A percentile compares a stretch with the other conserved stretches of the same genome.
Evolutionary conservation across 2,113 vertebrate genomes (phyloP).

Genomic region (Symphodus melops): DNA sequence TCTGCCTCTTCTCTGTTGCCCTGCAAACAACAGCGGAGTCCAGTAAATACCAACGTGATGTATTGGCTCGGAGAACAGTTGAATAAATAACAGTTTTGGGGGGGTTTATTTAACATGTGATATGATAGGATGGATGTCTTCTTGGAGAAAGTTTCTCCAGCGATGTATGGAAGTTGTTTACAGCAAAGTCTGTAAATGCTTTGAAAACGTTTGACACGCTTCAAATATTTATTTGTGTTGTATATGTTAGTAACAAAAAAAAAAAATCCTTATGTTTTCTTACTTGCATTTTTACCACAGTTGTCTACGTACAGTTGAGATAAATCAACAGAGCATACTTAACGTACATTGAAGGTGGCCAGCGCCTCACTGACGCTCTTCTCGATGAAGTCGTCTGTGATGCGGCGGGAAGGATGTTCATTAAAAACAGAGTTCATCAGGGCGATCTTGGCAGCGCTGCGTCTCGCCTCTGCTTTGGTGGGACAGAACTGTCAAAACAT

Average conservation of each 20-base stretch:
- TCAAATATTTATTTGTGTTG: too few relatives aligned
- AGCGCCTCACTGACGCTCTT: constrained; percentile 96
- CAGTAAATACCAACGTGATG: not conserved
- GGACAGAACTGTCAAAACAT: constrained; percentile 90
- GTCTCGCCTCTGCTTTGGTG: constrained; percentile 94
- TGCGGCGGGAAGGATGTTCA: constrained; percentile 95
- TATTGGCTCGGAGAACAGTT: not conserved
- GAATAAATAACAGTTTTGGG: not conserved
- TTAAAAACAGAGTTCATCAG: constrained; percentile 99
- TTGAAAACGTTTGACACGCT: not conserved
- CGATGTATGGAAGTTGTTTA: too few relatives aligned
- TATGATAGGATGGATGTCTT: too few relatives aligned
- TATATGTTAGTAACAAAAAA: too few relatives aligned
- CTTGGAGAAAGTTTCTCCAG: too few relatives aligned
- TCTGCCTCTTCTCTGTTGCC: constrained; percentile 96
- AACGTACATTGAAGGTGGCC: constrained; percentile 94
- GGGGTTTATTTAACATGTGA: not conserved
- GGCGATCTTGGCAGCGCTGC: constrained; percentile 97
- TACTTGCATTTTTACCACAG: not conserved
- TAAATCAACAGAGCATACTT: not conserved
- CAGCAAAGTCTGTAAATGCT: not conserved
- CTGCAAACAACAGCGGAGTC: constrained; percentile 74
- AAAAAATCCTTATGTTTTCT: not conserved
- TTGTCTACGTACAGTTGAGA: not conserved
- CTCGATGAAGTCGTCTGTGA: constrained; percentile 97